Conservation (phyloP, 2,888 invertebrate genomes). For the Lepetodrilus schrolli region DNA sequence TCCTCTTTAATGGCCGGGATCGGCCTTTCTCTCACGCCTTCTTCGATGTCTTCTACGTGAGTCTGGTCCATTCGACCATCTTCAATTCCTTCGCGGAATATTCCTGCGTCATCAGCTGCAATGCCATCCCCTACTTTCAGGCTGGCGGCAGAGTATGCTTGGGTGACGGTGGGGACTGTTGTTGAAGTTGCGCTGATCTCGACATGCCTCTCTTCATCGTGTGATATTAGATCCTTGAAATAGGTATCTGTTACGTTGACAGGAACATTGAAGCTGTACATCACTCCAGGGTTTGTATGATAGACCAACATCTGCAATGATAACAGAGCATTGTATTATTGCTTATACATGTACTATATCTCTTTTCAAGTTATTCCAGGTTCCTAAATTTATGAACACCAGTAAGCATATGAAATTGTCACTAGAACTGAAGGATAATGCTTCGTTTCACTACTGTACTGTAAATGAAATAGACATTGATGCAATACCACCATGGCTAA, state of each 20-base stretch:
- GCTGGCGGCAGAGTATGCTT: not conserved
- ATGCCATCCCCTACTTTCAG: not conserved
- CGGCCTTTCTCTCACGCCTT: not conserved
- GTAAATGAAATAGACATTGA: no score
- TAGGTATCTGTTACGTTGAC: constrained; percentile 34
- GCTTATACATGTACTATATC: no score
- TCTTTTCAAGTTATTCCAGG: no score
- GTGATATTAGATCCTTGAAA: constrained; percentile 24
- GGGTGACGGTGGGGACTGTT: not conserved
- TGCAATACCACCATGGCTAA: no score
- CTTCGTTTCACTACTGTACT: no score
- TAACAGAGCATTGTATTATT: not conserved
- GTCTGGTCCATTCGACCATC: not conserved
- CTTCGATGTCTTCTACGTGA: not conserved
- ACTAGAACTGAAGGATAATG: no score
- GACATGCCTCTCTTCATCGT: not conserved
- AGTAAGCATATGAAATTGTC: no score
- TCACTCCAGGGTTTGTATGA: constrained; percentile 38
- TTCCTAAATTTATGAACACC: no score
- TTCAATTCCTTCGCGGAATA: not conserved
- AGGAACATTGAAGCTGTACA: constrained; percentile 45
- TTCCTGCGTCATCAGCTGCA: not conserved
- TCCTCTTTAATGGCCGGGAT: not conserved
- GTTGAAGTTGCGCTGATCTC: not conserved
- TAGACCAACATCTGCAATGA: constrained; percentile 37